Evolutionary conservation across 2,797 vertebrate genomes (phyloP).

Genomic region (Dipus sagitta): DNA sequence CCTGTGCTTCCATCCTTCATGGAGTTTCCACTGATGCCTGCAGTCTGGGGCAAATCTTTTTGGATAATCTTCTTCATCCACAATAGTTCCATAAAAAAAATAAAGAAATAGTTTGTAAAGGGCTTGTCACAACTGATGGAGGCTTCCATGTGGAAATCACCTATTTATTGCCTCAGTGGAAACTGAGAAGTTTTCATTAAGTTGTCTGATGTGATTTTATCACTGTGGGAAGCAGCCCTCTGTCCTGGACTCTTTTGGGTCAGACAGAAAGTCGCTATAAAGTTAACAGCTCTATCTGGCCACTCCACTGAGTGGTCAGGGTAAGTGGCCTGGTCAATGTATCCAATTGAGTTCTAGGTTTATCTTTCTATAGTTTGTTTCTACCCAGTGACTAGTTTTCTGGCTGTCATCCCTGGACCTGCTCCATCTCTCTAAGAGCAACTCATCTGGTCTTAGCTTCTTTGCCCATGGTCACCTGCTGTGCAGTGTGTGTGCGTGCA

Average conservation of each 20-base stretch:
- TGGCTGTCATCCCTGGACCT: fast-evolving
- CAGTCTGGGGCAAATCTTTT: background rate
- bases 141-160: conserved; percentile 83
- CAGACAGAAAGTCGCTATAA: background rate
- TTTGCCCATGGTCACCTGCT: background rate
- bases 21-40: fast-evolving
- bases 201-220: conserved; percentile 81
- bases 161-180: conserved; percentile 76
- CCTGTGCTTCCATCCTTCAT: fast-evolving
- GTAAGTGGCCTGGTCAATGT: background rate
- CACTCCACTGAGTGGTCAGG: fast-evolving
- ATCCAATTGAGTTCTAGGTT: too few relatives aligned
- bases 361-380: too few relatives aligned
- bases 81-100: conserved; percentile 58
- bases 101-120: conserved; percentile 72
- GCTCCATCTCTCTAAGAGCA: fast-evolving
- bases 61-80: conserved; percentile 65
- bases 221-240: conserved; percentile 52
- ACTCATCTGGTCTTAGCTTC: too few relatives aligned
- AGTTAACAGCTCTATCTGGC: fast-evolving
- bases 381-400: fast-evolving
- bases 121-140: conserved; percentile 70
- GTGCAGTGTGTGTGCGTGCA: background rate
- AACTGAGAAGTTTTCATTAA: conserved; percentile 78
- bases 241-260: background rate